phyloP scores from a whole-genome alignment of 1,140 invertebrate genomes.

The Tetramorium simillimum region DNA sequence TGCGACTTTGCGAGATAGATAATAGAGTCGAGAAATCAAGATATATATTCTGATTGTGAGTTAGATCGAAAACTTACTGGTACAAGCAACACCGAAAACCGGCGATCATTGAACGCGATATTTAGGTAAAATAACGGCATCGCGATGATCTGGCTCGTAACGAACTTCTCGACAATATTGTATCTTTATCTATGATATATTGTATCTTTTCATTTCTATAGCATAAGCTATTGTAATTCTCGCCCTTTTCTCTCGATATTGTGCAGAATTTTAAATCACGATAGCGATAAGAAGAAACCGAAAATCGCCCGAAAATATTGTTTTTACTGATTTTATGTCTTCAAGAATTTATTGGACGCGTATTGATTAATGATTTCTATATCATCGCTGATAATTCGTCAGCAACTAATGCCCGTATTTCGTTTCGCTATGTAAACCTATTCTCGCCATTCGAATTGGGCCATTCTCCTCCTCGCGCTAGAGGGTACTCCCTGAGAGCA shows the following conservation, averaged over 20 bases:
- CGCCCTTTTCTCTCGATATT: not conserved
- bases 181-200: not conserved
- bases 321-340: not conserved
- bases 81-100: not conserved
- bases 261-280: not conserved
- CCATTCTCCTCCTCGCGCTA: not conserved
- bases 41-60: slow-evolving; percentile 1
- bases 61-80: not conserved
- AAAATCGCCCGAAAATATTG: not conserved
- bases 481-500: not conserved
- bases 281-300: not conserved
- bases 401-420: too few species aligned
- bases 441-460: not conserved
- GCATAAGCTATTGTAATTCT: not conserved
- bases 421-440: not conserved
- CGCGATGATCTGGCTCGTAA: not conserved
- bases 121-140: slow-evolving; percentile 67
- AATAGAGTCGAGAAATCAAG: not conserved
- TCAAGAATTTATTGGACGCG: not conserved
- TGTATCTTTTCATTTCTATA: not conserved
- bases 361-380: not conserved
- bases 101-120: slow-evolving; percentile 23
- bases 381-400: not conserved
- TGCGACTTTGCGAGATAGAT: not conserved
- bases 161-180: not conserved